Percentiles rank a stretch among this genome's conserved stretches.
Evolutionary conservation across 2,888 invertebrate genomes (phyloP).

Genomic region (Nipponacmea schrenckii): DNA sequence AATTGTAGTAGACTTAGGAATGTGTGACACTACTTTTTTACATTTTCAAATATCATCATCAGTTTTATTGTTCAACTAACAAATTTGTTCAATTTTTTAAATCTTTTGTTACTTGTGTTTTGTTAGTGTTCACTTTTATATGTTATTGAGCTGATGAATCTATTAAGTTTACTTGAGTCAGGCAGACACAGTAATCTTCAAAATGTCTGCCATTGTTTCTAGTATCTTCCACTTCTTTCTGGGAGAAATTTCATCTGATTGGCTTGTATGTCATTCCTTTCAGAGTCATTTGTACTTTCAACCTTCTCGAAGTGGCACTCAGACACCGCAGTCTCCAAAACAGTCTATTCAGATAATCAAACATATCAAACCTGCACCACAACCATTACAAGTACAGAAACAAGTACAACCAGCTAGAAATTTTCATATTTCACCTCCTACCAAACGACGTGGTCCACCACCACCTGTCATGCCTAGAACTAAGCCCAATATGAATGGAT

Average conservation of each 20-base stretch:
- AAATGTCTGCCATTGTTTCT: too few relatives aligned
- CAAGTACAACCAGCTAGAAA: background rate
- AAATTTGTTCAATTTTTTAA: background rate
- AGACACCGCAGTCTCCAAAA: background rate
- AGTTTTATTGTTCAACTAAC: slow-evolving; percentile 5
- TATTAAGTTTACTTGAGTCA: too few relatives aligned
- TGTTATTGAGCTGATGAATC: too few relatives aligned
- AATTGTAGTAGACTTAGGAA: background rate
- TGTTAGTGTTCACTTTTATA: background rate
- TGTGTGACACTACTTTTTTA: background rate
- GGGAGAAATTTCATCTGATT: background rate
- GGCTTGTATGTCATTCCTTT: background rate
- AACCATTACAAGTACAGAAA: background rate
- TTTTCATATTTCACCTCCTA: background rate
- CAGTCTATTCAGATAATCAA: background rate
- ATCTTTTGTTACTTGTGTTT: background rate
- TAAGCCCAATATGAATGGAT: background rate
- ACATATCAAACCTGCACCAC: background rate
- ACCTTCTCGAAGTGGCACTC: background rate
- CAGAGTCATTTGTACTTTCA: slow-evolving; percentile 2
- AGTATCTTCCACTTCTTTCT: too few relatives aligned
- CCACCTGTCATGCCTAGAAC: background rate
- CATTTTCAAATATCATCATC: background rate
- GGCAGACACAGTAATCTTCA: too few relatives aligned
- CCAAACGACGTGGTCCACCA: background rate